Evolutionary conservation across 2,113 vertebrate genomes (phyloP).

Genomic region (Oncorhynchus gorbuscha): DNA sequence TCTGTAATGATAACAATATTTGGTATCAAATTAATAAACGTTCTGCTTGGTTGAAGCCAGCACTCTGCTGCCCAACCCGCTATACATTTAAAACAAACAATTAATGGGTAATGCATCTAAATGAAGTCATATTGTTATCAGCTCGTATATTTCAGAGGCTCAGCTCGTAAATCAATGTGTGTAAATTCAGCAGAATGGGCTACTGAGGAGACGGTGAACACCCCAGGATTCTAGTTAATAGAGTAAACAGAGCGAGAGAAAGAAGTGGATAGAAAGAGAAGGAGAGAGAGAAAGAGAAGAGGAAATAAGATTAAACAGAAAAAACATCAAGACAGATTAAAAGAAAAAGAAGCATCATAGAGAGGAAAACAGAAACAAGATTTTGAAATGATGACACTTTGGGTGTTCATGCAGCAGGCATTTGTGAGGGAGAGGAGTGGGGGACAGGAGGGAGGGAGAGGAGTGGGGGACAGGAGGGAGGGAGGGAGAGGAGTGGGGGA

Average conservation of each 20-base stretch:
- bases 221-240: background rate
- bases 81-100: constrained; percentile 13
- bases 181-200: constrained; percentile 16
- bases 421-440: no score
- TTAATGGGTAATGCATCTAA: constrained; percentile 9
- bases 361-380: no score
- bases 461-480: no score
- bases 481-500: no score
- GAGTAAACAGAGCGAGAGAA: background rate
- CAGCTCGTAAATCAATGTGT: constrained; percentile 10
- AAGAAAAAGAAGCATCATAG: no score
- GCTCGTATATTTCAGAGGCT: constrained; percentile 29
- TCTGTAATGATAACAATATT: constrained; percentile 40
- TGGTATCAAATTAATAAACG: constrained; percentile 40
- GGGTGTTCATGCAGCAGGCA: no score
- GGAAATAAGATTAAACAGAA: background rate
- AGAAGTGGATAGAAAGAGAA: background rate
- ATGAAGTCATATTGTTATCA: constrained; percentile 22
- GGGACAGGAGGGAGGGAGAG: no score
- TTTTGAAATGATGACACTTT: no score
- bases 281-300: background rate
- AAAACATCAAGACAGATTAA: no score
- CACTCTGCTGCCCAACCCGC: background rate
- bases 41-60: constrained; percentile 20
- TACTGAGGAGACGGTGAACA: background rate